phyloP scores from a whole-genome alignment of 2,797 vertebrate species.

The Pseudotriccus pelzelni region DNA sequence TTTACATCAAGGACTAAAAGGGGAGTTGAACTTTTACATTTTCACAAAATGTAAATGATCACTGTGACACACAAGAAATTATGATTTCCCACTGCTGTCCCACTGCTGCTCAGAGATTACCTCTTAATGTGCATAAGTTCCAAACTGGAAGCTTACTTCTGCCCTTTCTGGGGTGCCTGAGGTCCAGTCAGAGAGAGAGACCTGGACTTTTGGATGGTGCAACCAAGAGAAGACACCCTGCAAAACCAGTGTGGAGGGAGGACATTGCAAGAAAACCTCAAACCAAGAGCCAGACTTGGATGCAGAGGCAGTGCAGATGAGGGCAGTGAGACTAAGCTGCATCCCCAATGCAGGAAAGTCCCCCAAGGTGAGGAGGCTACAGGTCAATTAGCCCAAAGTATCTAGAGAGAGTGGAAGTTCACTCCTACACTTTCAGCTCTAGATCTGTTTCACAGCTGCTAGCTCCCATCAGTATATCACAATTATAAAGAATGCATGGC shows the following conservation, averaged over 20 bases:
- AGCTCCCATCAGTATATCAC: neutral
- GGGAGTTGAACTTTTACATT: slow-evolving; percentile 54
- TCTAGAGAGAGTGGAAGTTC: neutral
- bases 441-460: neutral
- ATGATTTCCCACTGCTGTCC: neutral
- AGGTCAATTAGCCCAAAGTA: neutral
- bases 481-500: neutral
- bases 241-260: neutral
- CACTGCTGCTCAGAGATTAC: neutral
- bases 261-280: neutral
- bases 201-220: neutral
- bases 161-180: neutral
- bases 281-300: neutral
- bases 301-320: neutral
- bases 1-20: slow-evolving; percentile 66
- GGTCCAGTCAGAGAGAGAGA: neutral
- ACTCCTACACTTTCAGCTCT: neutral
- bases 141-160: neutral
- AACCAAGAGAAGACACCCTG: neutral
- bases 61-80: neutral
- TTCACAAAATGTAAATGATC: slow-evolving; percentile 51
- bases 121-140: neutral
- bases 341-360: neutral
- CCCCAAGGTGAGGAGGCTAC: neutral
- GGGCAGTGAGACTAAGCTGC: neutral